Conservation (phyloP, 2,113 vertebrate species). For the Microtus oregoni region DNA sequence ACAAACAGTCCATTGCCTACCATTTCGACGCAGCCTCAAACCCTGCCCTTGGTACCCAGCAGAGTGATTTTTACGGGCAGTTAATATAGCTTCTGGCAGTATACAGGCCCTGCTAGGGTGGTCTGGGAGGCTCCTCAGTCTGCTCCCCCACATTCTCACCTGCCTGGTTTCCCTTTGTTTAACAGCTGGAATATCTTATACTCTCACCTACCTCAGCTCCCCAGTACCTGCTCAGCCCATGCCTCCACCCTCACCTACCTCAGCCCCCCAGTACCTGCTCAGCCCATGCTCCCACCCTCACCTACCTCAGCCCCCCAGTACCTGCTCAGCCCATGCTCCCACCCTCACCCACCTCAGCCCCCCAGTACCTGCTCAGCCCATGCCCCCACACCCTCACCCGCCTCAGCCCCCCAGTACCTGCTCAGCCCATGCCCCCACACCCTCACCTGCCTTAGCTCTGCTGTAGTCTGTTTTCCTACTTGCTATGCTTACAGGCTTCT, state of each 20-base stretch:
- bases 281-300: background rate
- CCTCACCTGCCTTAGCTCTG: background rate
- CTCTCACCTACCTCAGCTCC: too few relatives aligned
- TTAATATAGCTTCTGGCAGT: background rate
- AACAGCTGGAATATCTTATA: too few relatives aligned
- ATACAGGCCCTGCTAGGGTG: background rate
- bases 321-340: too few relatives aligned
- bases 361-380: too few relatives aligned
- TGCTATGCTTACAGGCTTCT: too few relatives aligned
- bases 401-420: too few relatives aligned
- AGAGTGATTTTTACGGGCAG: background rate
- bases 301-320: fast-evolving
- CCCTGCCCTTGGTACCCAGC: background rate
- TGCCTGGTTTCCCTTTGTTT: background rate
- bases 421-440: too few relatives aligned
- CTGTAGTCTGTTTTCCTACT: background rate
- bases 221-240: background rate
- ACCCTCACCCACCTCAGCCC: background rate
- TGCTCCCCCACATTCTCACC: too few relatives aligned
- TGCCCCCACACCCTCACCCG: background rate
- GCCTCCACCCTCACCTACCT: background rate
- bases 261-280: too few relatives aligned
- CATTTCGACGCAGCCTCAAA: background rate
- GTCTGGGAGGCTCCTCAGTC: background rate
- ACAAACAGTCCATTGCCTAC: background rate